phyloP scores from a whole-genome alignment of 2,113 vertebrate genomes.

The Sinocyclocheilus grahami region DNA sequence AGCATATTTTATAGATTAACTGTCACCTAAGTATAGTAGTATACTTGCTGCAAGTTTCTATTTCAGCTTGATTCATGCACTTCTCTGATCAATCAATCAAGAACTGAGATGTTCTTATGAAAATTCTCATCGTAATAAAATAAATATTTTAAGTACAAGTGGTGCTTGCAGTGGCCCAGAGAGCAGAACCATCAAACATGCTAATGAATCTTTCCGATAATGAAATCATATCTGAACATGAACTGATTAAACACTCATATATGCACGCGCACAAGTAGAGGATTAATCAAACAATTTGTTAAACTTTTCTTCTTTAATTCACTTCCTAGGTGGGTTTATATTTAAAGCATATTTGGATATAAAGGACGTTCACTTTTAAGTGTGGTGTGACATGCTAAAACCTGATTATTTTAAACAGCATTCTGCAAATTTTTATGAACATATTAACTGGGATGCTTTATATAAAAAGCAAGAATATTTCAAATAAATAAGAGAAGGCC shows the following conservation, averaged over 20 bases:
- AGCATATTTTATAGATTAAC: neutral
- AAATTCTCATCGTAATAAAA: slow-evolving; percentile 3
- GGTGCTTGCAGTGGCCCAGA: neutral
- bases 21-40: neutral
- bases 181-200: neutral
- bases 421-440: neutral
- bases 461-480: neutral
- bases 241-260: slow-evolving; percentile 16
- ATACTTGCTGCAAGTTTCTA: neutral
- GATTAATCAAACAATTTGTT: neutral
- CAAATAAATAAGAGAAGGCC: neutral
- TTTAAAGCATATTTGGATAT: neutral
- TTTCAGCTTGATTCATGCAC: neutral
- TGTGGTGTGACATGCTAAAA: neutral
- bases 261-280: slow-evolving; percentile 2
- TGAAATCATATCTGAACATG: slow-evolving; percentile 2
- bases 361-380: neutral
- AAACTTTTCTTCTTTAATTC: neutral
- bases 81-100: slow-evolving; percentile 15
- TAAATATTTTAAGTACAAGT: neutral
- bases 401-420: neutral
- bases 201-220: slow-evolving; percentile 1
- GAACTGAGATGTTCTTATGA: neutral
- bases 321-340: neutral
- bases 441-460: neutral